These are phyloP conservation scores for Thunnus thynnus DNA, from an alignment of 2,113 vertebrate species.

Conservation along the genomic window DNA sequence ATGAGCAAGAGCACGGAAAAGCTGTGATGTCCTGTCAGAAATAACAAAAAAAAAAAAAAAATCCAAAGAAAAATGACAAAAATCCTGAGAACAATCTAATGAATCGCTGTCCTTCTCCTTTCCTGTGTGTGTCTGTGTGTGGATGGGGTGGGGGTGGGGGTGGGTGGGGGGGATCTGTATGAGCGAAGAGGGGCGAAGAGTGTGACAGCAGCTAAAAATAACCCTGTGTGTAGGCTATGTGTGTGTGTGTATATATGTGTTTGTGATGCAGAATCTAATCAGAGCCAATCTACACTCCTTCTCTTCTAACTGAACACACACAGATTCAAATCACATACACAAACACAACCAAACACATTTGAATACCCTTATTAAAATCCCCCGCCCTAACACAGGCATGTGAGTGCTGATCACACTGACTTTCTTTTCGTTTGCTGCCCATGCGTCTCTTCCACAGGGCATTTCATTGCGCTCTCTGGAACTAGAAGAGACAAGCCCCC, in stretches of 20 bases:
- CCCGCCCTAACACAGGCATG: slow-evolving; percentile 36
- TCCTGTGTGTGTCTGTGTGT: not conserved
- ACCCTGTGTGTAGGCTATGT: slow-evolving; percentile 49
- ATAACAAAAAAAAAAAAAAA: not conserved
- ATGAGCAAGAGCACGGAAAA: not conserved
- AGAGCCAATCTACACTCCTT: slow-evolving; percentile 43
- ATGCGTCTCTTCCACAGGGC: slow-evolving; percentile 72
- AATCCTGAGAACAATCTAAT: slow-evolving; percentile 31
- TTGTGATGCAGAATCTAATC: slow-evolving; percentile 58
- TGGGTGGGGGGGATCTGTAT: slow-evolving; percentile 6
- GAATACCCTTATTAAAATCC: slow-evolving; percentile 63
- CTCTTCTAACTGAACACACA: slow-evolving; percentile 24
- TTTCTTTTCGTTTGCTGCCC: slow-evolving; percentile 59
- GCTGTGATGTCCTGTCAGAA: not conserved
- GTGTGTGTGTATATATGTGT: slow-evolving; percentile 34
- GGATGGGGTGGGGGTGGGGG: too few species aligned
- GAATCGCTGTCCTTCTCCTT: slow-evolving; percentile 38
- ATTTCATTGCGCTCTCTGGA: slow-evolving; percentile 71
- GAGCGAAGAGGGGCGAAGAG: slow-evolving; percentile 33
- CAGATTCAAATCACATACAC: slow-evolving; percentile 29
- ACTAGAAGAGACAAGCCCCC: slow-evolving; percentile 79
- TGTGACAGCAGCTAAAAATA: slow-evolving; percentile 78
- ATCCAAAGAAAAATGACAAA: not conserved
- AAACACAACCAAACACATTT: slow-evolving; percentile 55
- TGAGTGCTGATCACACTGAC: slow-evolving; percentile 60